A percentile compares a stretch with the other conserved stretches of the same genome.
These are phyloP conservation scores for Sipha flava DNA, from an alignment of 1,140 invertebrate genomes.

Conservation along the genomic window DNA sequence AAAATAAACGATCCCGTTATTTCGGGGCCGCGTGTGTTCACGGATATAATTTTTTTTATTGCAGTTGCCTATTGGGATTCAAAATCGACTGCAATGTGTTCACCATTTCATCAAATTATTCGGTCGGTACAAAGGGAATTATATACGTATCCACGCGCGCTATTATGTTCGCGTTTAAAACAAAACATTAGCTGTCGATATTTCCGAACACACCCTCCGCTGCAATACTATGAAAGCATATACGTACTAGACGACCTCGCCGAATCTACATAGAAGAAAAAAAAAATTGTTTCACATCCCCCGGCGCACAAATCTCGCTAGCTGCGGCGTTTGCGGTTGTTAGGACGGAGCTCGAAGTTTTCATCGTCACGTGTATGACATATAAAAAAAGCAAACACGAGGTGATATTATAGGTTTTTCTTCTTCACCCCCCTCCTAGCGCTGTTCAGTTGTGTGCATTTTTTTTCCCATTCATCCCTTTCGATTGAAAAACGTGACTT, in stretches of 20 bases:
- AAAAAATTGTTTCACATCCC: background rate
- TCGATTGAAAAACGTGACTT: conserved; percentile 27
- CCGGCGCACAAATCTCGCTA: background rate
- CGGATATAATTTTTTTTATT: no score
- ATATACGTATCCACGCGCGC: no score
- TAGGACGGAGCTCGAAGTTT: background rate
- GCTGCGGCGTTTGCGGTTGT: background rate
- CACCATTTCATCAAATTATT: no score
- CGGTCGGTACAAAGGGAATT: no score
- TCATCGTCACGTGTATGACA: background rate
- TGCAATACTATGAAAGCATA: no score
- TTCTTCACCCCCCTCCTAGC: background rate
- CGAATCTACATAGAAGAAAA: background rate
- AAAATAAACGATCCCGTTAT: background rate
- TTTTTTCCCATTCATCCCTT: background rate
- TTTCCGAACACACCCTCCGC: no score
- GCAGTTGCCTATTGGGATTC: no score
- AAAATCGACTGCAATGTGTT: no score
- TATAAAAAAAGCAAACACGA: background rate
- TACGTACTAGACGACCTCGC: no score
- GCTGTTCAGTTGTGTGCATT: background rate
- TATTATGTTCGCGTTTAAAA: no score
- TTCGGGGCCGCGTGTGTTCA: no score
- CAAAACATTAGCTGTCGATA: no score
- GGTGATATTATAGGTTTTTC: background rate